Evolutionary conservation across 2,888 invertebrate genomes (phyloP).

Genomic region (Acronicta psi): DNA sequence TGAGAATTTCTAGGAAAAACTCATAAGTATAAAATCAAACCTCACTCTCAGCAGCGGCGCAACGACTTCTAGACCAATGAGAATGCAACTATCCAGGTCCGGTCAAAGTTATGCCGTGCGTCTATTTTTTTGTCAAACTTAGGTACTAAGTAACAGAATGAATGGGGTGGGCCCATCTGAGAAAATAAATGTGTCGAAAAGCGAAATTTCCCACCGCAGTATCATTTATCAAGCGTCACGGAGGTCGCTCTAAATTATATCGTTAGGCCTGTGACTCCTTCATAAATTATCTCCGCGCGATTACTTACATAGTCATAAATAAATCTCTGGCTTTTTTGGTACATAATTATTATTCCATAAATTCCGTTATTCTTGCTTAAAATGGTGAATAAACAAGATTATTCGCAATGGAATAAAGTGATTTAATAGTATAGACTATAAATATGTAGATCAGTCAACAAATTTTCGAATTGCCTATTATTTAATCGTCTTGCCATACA

Average conservation of each 20-base stretch:
- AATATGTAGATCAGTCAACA: background rate
- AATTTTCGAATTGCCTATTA: too few relatives aligned
- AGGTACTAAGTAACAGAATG: constrained; percentile 17
- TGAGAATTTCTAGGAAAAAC: too few relatives aligned
- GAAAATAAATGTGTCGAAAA: constrained; percentile 54
- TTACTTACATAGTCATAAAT: constrained; percentile 42
- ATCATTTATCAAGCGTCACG: constrained; percentile 55
- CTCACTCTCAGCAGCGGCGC: too few relatives aligned
- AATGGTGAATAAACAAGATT: too few relatives aligned
- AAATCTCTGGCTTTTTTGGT: constrained; percentile 14
- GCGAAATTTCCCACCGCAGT: constrained; percentile 42
- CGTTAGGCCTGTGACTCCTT: constrained; percentile 43
- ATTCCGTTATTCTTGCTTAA: background rate
- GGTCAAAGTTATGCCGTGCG: too few relatives aligned
- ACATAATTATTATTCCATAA: constrained; percentile 3
- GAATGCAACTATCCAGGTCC: too few relatives aligned
- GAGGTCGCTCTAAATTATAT: constrained; percentile 53
- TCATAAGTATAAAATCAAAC: too few relatives aligned
- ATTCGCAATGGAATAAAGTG: too few relatives aligned
- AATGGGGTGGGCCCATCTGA: constrained; percentile 19
- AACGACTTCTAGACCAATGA: too few relatives aligned
- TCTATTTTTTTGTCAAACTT: constrained; percentile 31
- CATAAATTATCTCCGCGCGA: constrained; percentile 48
- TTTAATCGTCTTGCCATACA: too few relatives aligned
- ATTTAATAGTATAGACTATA: too few relatives aligned